phyloP scores from a whole-genome alignment of 2,113 vertebrate genomes.

The Protomyctophum bolini region DNA sequence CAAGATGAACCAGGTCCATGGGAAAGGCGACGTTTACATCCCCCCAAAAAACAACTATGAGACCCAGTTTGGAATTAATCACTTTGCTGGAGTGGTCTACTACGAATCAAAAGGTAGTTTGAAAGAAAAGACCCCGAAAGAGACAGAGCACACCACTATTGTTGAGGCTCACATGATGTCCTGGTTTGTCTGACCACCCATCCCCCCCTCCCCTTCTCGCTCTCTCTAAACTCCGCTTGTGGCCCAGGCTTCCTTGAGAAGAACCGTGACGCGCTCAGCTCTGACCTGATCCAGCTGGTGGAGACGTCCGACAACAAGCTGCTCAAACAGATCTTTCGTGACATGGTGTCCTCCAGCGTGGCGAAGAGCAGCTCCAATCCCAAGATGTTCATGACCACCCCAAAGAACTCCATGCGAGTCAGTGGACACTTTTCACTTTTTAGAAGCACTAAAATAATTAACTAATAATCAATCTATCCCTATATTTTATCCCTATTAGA shows the following conservation, averaged over 20 bases:
- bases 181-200: not conserved
- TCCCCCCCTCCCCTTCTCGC: not conserved
- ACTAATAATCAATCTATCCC: no score
- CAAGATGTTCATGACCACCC: conserved; percentile 61
- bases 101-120: conserved; percentile 89
- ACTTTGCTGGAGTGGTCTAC: conserved; percentile 92
- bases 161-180: not conserved
- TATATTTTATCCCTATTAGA: no score
- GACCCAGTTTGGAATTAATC: conserved; percentile 87
- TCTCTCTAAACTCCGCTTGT: conserved; percentile 1
- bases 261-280: conserved; percentile 89
- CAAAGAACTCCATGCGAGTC: conserved; percentile 63
- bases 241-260: conserved; percentile 93
- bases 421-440: conserved; percentile 10
- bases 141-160: not conserved
- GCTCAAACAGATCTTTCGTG: conserved; percentile 84
- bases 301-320: conserved; percentile 89
- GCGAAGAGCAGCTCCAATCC: conserved; percentile 60
- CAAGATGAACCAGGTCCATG: conserved; percentile 86
- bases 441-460: no score
- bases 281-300: conserved; percentile 85
- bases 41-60: conserved; percentile 86
- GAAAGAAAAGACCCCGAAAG: not conserved
- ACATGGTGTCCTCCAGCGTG: conserved; percentile 57
- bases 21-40: conserved; percentile 84